Percentiles rank a stretch among this genome's conserved stretches.
These are phyloP conservation scores for Merops nubicus DNA, from an alignment of 2,113 vertebrate genomes.

Conservation along the genomic window DNA sequence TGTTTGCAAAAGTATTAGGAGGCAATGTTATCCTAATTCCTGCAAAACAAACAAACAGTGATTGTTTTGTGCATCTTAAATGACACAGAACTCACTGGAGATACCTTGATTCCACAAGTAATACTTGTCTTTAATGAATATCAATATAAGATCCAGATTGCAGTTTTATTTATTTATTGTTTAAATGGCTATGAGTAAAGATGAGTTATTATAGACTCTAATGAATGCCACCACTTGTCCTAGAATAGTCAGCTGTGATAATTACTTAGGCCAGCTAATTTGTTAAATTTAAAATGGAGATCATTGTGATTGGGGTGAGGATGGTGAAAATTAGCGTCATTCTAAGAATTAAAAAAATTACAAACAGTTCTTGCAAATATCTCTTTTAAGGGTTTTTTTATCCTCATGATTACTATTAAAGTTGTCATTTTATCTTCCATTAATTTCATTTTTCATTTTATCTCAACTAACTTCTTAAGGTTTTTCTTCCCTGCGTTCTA, in stretches of 20 bases:
- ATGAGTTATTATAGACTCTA: neutral
- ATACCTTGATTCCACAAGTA: neutral
- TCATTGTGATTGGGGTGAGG: neutral
- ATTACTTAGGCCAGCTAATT: neutral
- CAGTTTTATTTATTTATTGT: conserved; percentile 4
- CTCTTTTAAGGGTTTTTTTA: neutral
- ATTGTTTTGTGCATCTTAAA: neutral
- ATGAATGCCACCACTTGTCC: neutral
- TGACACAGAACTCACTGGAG: neutral
- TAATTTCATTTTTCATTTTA: neutral
- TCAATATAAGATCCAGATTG: neutral
- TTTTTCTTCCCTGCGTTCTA: neutral
- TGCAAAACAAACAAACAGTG: conserved; percentile 59
- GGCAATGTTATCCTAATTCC: conserved; percentile 59
- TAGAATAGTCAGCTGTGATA: neutral
- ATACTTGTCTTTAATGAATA: neutral
- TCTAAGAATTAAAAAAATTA: neutral
- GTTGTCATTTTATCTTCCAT: neutral
- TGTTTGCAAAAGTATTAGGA: conserved; percentile 72
- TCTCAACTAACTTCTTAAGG: neutral
- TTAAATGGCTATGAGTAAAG: neutral
- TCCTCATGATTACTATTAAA: neutral
- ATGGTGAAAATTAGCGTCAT: neutral
- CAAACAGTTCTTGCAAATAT: neutral
- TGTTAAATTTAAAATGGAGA: neutral